Evolutionary conservation across 2,888 invertebrate species (phyloP).

Genomic region (Imbricaverruca yamaguchii): DNA sequence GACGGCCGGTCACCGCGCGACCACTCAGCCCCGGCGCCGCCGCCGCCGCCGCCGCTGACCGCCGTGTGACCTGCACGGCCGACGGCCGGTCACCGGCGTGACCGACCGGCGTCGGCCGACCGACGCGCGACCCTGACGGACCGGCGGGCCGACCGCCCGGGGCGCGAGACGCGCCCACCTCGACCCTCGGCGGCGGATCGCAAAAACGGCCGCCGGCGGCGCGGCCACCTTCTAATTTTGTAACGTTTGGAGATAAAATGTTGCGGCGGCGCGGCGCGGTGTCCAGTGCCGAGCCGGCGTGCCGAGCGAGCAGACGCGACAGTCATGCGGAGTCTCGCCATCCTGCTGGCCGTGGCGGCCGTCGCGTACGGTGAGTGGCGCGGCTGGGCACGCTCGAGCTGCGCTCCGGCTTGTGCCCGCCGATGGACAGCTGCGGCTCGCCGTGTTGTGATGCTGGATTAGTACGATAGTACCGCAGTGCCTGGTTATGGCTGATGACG

Average conservation of each 20-base stretch:
- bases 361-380: background rate
- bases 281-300: background rate
- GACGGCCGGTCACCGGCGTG: too few relatives aligned
- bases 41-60: too few relatives aligned
- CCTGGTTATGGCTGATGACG: too few relatives aligned
- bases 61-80: too few relatives aligned
- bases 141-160: background rate
- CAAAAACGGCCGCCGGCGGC: background rate
- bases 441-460: too few relatives aligned
- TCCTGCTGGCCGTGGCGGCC: background rate
- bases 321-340: background rate
- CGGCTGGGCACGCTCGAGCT: too few relatives aligned
- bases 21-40: too few relatives aligned
- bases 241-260: constrained; percentile 8
- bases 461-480: too few relatives aligned
- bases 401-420: too few relatives aligned
- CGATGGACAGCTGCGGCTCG: too few relatives aligned
- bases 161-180: background rate
- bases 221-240: constrained; percentile 5
- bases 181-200: background rate
- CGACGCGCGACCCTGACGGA: background rate
- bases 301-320: background rate
- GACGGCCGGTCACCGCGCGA: too few relatives aligned
- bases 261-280: background rate
- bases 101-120: background rate